These are phyloP conservation scores for Pionites leucogaster DNA, from an alignment of 2,113 vertebrate genomes.

Conservation along the genomic window DNA sequence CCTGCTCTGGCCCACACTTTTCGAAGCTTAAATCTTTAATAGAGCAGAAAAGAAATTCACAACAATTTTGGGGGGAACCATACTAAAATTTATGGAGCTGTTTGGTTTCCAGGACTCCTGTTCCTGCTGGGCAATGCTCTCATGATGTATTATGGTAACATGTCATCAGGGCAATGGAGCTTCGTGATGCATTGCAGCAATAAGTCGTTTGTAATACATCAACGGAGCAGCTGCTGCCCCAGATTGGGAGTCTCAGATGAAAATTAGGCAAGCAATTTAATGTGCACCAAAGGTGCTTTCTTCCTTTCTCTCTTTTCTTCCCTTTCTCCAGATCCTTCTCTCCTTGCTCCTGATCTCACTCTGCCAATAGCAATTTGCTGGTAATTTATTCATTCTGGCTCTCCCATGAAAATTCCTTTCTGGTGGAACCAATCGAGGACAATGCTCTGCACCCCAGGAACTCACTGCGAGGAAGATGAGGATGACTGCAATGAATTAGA, in stretches of 20 bases:
- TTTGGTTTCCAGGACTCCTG: conserved; percentile 67
- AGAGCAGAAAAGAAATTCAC: conserved; percentile 72
- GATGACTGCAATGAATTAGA: not conserved
- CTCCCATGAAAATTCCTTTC: conserved; percentile 44
- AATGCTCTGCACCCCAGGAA: not conserved
- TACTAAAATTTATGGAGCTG: conserved; percentile 63
- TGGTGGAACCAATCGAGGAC: conserved; percentile 24
- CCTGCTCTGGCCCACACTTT: conserved; percentile 45
- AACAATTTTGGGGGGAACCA: conserved; percentile 5
- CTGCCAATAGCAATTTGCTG: conserved; percentile 36
- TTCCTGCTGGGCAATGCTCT: conserved; percentile 66
- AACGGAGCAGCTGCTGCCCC: conserved; percentile 62
- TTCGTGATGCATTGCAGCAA: conserved; percentile 73
- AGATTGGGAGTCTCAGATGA: not conserved
- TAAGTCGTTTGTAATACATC: conserved; percentile 73
- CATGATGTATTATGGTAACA: conserved; percentile 70
- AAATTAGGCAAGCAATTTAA: conserved; percentile 5
- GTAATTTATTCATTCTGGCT: conserved; percentile 32
- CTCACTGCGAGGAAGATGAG: not conserved
- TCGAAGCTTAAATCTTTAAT: conserved; percentile 61
- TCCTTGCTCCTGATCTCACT: not conserved
- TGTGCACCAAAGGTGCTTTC: not conserved
- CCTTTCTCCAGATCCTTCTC: conserved; percentile 20
- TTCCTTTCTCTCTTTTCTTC: not conserved
- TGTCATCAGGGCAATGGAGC: conserved; percentile 66